Percentiles rank a stretch among this genome's conserved stretches.
Evolutionary conservation across 1,140 invertebrate genomes (phyloP).

Genomic region (Andrena cerasifolii): DNA sequence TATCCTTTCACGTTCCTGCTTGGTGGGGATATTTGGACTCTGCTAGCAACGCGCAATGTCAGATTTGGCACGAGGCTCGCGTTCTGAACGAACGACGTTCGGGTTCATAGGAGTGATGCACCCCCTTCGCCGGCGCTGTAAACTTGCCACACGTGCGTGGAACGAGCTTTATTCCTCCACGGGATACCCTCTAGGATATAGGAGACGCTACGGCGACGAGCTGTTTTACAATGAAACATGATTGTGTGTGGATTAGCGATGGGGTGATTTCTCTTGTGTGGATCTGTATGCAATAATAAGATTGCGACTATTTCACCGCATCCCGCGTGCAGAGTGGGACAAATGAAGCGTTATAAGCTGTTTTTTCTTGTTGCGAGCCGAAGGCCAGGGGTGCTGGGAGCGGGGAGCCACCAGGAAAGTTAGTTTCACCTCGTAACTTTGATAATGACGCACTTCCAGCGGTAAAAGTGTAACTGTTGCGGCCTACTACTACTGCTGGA

Average conservation of each 20-base stretch:
- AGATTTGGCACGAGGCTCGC: conserved; percentile 42
- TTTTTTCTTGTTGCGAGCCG: no score
- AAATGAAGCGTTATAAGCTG: no score
- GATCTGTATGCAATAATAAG: no score
- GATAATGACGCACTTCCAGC: no score
- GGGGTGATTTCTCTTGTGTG: no score
- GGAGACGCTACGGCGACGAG: neutral
- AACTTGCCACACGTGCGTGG: conserved; percentile 23
- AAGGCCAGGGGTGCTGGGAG: no score
- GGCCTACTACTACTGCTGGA: no score
- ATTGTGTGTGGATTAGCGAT: neutral
- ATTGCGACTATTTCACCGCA: no score
- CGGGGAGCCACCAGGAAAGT: no score
- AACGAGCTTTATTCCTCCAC: conserved; percentile 15
- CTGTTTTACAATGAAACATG: neutral
- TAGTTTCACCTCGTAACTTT: no score
- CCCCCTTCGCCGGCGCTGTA: neutral
- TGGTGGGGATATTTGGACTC: neutral
- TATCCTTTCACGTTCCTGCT: conserved; percentile 48
- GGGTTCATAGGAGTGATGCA: neutral
- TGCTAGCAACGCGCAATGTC: conserved; percentile 11
- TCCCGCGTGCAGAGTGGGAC: no score
- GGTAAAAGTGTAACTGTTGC: no score
- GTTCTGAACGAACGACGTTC: conserved; percentile 30
- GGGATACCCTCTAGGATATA: neutral